Conservation (phyloP, 2,797 vertebrate species). For the Megalops cyprinoides region DNA sequence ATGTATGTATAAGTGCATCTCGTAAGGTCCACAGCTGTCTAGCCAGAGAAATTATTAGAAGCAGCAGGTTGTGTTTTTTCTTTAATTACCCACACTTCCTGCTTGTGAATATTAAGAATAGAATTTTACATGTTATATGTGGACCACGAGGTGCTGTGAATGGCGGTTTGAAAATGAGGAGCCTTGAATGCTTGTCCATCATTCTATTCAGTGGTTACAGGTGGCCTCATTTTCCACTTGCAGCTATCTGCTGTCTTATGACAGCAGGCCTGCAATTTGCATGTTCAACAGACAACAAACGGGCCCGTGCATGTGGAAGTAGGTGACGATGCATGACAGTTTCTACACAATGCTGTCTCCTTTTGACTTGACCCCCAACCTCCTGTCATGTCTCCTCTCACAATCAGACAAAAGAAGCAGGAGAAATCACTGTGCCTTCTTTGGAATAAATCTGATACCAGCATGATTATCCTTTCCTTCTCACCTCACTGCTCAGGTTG, state of each 20-base stretch:
- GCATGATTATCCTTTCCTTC: slow-evolving; percentile 82
- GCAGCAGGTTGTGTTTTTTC: slow-evolving; percentile 86
- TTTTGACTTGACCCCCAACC: slow-evolving; percentile 94
- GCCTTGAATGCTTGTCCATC: slow-evolving; percentile 99
- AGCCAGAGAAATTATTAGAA: slow-evolving; percentile 95
- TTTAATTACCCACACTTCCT: slow-evolving; percentile 90
- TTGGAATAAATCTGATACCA: slow-evolving; percentile 94
- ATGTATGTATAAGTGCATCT: slow-evolving; percentile 80
- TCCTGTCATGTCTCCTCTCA: slow-evolving; percentile 95
- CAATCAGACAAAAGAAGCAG: slow-evolving; percentile 85
- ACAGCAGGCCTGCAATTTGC: slow-evolving; percentile 99
- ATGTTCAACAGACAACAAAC: slow-evolving; percentile 99
- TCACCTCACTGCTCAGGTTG: slow-evolving; percentile 53
- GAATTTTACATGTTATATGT: slow-evolving; percentile 98
- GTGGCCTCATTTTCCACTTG: slow-evolving; percentile 98
- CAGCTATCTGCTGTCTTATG: slow-evolving; percentile 94
- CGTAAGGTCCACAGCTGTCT: slow-evolving; percentile 98
- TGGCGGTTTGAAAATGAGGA: slow-evolving; percentile 88
- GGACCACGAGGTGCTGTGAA: slow-evolving; percentile 82
- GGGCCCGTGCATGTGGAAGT: slow-evolving; percentile 99
- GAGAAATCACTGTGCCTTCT: slow-evolving; percentile 80
- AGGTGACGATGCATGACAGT: slow-evolving; percentile 99
- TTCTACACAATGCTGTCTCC: slow-evolving; percentile 99
- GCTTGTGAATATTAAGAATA: slow-evolving; percentile 99
- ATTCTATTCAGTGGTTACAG: slow-evolving; percentile 98